Conservation (phyloP, 53 echinoderm and acorn worm species). For the Antedon mediterranea region DNA sequence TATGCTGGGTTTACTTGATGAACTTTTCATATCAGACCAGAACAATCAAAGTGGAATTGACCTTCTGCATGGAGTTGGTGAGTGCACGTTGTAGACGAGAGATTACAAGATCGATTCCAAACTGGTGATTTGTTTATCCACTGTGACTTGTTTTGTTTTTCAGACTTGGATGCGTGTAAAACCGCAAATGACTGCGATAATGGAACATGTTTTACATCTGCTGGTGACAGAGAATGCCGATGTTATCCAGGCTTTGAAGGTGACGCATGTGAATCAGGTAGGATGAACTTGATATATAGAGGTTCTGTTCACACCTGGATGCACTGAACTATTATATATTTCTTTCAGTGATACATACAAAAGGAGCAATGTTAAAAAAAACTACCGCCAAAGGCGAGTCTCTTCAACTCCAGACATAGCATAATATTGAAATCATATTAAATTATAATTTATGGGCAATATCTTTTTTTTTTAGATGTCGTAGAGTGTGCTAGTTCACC, state of each 20-base stretch:
- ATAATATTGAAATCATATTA: too few relatives aligned
- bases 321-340: too few relatives aligned
- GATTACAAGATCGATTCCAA: too few relatives aligned
- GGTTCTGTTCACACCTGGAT: too few relatives aligned
- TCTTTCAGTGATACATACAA: too few relatives aligned
- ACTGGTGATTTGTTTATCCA: too few relatives aligned
- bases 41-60: not conserved
- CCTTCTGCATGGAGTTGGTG: not conserved
- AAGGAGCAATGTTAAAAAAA: too few relatives aligned
- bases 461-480: not conserved
- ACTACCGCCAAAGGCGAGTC: too few relatives aligned
- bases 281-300: too few relatives aligned
- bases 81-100: not conserved
- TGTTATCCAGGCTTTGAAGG: not conserved
- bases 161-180: not conserved
- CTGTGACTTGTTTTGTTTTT: too few relatives aligned
- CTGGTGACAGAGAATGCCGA: not conserved
- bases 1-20: constrained; percentile 42
- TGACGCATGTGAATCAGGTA: not conserved
- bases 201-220: not conserved
- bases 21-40: constrained; percentile 22
- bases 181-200: not conserved
- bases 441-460: too few relatives aligned
- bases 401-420: too few relatives aligned
- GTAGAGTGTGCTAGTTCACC: not conserved